These are phyloP conservation scores for Tonatia bakeri DNA, from an alignment of 2,113 vertebrate genomes.

Conservation along the genomic window DNA sequence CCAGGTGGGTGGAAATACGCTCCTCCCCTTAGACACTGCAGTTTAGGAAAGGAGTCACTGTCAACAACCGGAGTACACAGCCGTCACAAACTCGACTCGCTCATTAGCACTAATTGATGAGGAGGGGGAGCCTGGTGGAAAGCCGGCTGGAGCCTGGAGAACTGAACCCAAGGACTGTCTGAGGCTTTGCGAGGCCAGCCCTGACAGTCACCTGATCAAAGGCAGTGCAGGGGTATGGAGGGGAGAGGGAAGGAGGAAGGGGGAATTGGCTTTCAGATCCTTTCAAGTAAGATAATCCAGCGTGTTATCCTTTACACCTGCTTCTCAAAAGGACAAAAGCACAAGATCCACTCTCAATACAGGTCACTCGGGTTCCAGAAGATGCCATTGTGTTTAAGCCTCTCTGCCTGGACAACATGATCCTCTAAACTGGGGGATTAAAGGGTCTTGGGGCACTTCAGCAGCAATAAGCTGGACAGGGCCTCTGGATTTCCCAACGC, in stretches of 20 bases:
- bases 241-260: background rate
- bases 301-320: conserved; percentile 36
- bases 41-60: background rate
- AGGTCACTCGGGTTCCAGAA: conserved; percentile 44
- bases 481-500: background rate
- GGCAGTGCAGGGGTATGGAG: background rate
- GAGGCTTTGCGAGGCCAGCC: background rate
- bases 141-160: background rate
- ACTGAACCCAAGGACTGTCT: background rate
- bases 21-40: background rate
- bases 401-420: conserved; percentile 48
- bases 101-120: background rate
- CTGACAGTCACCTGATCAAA: background rate
- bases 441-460: background rate
- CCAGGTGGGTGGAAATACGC: background rate
- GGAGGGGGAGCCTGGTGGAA: background rate
- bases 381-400: conserved; percentile 14
- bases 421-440: conserved; percentile 55
- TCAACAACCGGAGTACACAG: background rate
- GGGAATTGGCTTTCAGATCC: background rate
- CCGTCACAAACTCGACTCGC: background rate
- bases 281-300: conserved; percentile 46
- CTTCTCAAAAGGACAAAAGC: conserved; percentile 65
- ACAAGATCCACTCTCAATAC: conserved; percentile 18
- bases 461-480: conserved; percentile 15